A percentile compares a stretch with the other conserved stretches of the same genome.
These are phyloP conservation scores for Ditylenchus weischeri DNA, from an alignment of 2,888 invertebrate genomes.

Conservation along the genomic window DNA sequence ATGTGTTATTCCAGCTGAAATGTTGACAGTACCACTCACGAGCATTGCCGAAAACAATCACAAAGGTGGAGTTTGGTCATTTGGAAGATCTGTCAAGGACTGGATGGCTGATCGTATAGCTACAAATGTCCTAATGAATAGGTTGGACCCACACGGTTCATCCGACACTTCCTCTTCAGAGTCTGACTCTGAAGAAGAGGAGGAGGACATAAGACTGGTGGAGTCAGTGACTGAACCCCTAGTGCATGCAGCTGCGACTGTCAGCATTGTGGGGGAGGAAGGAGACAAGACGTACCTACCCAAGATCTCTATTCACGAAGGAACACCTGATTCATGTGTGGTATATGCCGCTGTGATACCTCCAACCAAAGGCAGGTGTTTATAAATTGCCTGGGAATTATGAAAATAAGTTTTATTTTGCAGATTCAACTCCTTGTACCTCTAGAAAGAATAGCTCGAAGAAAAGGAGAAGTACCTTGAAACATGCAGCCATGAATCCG, in stretches of 20 bases:
- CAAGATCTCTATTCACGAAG: constrained; percentile 18
- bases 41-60: constrained; percentile 27
- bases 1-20: constrained; percentile 21
- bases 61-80: constrained; percentile 14
- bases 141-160: constrained; percentile 23
- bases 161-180: constrained; percentile 24
- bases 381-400: too few relatives aligned
- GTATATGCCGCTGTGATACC: not conserved
- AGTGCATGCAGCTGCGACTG: not conserved
- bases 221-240: not conserved
- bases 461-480: constrained; percentile 6
- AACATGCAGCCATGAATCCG: not conserved
- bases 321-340: constrained; percentile 18
- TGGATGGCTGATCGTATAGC: constrained; percentile 37
- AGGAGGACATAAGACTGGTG: constrained; percentile 6
- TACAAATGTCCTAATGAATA: constrained; percentile 29
- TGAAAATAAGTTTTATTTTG: too few relatives aligned
- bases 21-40: constrained; percentile 37
- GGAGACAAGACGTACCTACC: constrained; percentile 14
- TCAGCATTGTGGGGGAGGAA: not conserved
- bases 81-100: constrained; percentile 34
- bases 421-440: too few relatives aligned
- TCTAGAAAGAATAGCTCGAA: constrained; percentile 4
- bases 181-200: constrained; percentile 31
- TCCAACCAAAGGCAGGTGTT: too few relatives aligned